phyloP scores from a whole-genome alignment of 2,888 invertebrate genomes.

The Ophion costatus region DNA sequence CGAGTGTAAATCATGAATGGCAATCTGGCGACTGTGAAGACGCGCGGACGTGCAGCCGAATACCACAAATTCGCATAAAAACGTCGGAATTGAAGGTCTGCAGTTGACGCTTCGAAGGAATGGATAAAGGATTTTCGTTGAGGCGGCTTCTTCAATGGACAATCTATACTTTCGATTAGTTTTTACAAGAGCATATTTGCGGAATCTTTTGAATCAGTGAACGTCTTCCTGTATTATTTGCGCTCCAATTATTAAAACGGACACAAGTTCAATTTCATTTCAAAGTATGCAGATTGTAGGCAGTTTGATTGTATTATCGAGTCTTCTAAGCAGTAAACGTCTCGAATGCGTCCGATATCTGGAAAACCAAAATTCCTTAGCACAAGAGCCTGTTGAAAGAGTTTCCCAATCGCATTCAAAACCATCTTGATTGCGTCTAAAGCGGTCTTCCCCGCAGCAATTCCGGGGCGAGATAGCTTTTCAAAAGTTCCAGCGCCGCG shows the following conservation, averaged over 20 bases:
- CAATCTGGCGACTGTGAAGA: conserved; percentile 54
- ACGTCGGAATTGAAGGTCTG: conserved; percentile 20
- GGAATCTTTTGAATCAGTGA: too few relatives aligned
- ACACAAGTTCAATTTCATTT: background rate
- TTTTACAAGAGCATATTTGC: too few relatives aligned
- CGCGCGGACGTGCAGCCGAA: conserved; percentile 49
- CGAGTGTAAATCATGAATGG: conserved; percentile 47
- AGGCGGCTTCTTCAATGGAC: background rate
- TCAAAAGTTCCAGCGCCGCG: conserved; percentile 52
- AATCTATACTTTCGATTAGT: background rate
- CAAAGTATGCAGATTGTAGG: background rate
- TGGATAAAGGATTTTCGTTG: background rate
- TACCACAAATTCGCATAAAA: conserved; percentile 36
- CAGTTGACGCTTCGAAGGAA: conserved; percentile 3
- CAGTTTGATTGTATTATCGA: background rate
- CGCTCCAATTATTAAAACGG: background rate
- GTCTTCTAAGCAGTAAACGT: background rate
- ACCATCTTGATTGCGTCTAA: conserved; percentile 35
- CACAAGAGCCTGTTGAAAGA: conserved; percentile 12
- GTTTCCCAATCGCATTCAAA: conserved; percentile 7
- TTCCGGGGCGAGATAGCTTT: conserved; percentile 64
- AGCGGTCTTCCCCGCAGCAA: background rate
- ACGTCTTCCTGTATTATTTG: too few relatives aligned
- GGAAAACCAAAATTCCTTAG: conserved; percentile 23
- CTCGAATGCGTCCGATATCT: conserved; percentile 7